These are phyloP conservation scores for Meteorus cinctellus DNA, from an alignment of 2,888 invertebrate genomes.

Conservation along the genomic window DNA sequence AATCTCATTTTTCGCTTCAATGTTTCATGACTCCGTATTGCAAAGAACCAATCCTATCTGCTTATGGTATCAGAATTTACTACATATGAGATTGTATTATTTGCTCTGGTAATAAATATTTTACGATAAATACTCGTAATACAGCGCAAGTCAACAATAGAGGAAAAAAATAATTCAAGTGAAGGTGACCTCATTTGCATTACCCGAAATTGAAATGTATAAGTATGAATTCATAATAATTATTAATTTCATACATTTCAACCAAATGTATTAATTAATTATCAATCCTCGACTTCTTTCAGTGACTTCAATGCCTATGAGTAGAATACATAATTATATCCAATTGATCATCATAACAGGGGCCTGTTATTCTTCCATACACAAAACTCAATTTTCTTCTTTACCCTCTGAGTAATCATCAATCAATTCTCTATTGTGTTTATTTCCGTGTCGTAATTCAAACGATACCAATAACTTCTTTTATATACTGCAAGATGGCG, in stretches of 20 bases:
- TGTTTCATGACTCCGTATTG: neutral
- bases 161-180: too few relatives aligned
- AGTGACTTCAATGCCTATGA: constrained; percentile 44
- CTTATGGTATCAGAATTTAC: too few relatives aligned
- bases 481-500: neutral
- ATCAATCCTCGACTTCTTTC: neutral
- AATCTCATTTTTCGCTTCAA: neutral
- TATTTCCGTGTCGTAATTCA: neutral
- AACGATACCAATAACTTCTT: neutral
- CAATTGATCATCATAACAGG: neutral
- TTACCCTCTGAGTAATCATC: neutral
- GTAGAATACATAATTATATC: neutral
- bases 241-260: too few relatives aligned
- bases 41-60: too few relatives aligned
- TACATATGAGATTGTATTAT: too few relatives aligned
- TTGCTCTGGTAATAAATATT: too few relatives aligned
- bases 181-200: too few relatives aligned
- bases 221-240: too few relatives aligned
- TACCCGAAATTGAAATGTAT: too few relatives aligned
- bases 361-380: neutral
- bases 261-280: neutral
- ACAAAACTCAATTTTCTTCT: neutral
- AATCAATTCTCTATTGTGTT: neutral
- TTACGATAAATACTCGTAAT: too few relatives aligned
- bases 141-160: too few relatives aligned